Evolutionary conservation across 2,888 invertebrate genomes (phyloP).

Genomic region (Mythimna impura): DNA sequence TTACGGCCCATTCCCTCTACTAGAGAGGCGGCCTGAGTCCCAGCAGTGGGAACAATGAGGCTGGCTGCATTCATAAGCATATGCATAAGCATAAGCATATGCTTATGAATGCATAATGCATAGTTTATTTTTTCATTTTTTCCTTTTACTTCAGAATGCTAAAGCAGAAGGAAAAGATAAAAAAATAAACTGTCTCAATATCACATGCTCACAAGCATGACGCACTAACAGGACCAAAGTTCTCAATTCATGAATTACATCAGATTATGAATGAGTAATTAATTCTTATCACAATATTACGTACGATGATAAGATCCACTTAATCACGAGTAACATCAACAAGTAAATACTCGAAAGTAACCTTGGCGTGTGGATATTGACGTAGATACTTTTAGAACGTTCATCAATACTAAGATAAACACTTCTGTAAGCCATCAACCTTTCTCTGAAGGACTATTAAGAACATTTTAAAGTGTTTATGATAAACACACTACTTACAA

Average conservation of each 20-base stretch:
- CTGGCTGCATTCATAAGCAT: no score
- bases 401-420: background rate
- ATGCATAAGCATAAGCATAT: no score
- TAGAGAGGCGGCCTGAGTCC: no score
- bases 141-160: no score
- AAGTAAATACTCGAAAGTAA: constrained; percentile 22
- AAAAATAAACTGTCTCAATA: background rate
- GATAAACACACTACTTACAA: background rate
- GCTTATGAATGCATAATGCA: no score
- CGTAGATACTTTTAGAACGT: constrained; percentile 14
- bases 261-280: constrained; percentile 40
- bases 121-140: no score
- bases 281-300: constrained; percentile 40
- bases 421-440: constrained; percentile 20
- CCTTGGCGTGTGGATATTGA: constrained; percentile 29
- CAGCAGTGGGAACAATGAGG: no score
- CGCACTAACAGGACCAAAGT: constrained; percentile 11
- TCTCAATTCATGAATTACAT: constrained; percentile 26
- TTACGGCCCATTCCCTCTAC: no score
- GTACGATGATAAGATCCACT: constrained; percentile 29
- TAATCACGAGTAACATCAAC: constrained; percentile 22
- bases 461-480: no score
- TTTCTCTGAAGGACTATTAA: background rate
- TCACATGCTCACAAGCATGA: constrained; percentile 7
- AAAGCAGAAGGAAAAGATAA: no score